These are phyloP conservation scores for Pseudonaja textilis DNA, from an alignment of 2,113 vertebrate genomes.

Conservation along the genomic window DNA sequence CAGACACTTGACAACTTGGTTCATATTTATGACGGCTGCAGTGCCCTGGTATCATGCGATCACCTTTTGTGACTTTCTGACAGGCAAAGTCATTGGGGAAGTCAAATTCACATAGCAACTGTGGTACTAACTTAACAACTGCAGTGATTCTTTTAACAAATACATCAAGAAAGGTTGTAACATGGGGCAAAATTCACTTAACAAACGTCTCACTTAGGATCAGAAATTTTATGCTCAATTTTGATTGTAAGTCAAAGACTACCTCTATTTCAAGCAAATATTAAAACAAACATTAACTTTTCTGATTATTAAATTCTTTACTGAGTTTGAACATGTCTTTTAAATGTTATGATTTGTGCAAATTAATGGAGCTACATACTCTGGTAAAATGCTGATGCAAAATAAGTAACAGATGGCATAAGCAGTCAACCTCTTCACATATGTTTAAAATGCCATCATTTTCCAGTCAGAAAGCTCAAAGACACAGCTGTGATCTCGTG, in stretches of 20 bases:
- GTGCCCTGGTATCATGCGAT: no score
- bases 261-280: constrained; percentile 24
- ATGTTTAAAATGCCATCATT: not conserved
- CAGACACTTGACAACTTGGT: no score
- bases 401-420: not conserved
- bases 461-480: not conserved
- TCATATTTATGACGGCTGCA: no score
- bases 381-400: not conserved
- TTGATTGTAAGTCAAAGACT: not conserved
- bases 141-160: not conserved
- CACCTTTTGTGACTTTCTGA: not conserved
- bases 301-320: constrained; percentile 10
- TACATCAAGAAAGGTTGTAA: not conserved
- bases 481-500: not conserved
- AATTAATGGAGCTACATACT: not conserved
- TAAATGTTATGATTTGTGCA: constrained; percentile 31
- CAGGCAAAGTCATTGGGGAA: not conserved
- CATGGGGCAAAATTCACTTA: not conserved
- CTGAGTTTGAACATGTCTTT: constrained; percentile 34
- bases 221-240: not conserved
- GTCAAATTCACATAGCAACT: not conserved
- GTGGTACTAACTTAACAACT: not conserved
- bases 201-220: not conserved
- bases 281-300: constrained; percentile 3
- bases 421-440: not conserved